phyloP scores from a whole-genome alignment of 2,888 invertebrate genomes.

The Tachina grossa region DNA sequence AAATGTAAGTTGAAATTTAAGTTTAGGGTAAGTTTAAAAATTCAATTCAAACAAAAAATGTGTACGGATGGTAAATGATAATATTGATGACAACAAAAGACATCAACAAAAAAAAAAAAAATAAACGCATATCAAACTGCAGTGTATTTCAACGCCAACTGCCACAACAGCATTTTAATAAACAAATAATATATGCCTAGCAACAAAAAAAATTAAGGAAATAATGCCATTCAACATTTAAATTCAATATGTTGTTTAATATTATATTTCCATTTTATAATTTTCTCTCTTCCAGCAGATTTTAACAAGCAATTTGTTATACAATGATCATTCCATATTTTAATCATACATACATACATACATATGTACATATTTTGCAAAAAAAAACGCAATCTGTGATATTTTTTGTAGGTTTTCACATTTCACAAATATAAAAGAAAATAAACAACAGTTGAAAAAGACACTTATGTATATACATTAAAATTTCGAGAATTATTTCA shows the following conservation, averaged over 20 bases:
- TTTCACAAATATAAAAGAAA: background rate
- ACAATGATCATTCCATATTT: slow-evolving; percentile 37
- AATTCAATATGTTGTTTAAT: slow-evolving; percentile 72
- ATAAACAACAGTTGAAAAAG: background rate
- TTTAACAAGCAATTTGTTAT: slow-evolving; percentile 48
- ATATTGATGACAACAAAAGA: slow-evolving; percentile 38
- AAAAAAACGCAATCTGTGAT: slow-evolving; percentile 69
- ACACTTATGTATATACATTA: background rate
- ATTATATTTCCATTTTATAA: slow-evolving; percentile 37
- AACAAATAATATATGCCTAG: slow-evolving; percentile 35
- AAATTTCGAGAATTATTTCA: slow-evolving; percentile 73
- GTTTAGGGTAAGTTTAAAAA: background rate
- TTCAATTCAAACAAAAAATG: background rate
- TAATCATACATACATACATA: slow-evolving; percentile 48
- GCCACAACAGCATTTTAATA: slow-evolving; percentile 47
- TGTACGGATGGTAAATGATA: background rate
- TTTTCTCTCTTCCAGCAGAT: slow-evolving; percentile 14
- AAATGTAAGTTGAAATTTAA: background rate
- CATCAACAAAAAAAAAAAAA: slow-evolving; percentile 53
- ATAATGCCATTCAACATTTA: slow-evolving; percentile 48
- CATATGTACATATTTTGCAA: slow-evolving; percentile 7
- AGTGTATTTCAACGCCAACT: slow-evolving; percentile 26
- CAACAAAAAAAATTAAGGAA: slow-evolving; percentile 9
- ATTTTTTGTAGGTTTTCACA: slow-evolving; percentile 75
- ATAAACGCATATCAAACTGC: slow-evolving; percentile 19